A percentile compares a stretch with the other conserved stretches of the same genome.
Conservation (phyloP, 2,113 vertebrate species). For the Passerina amoena region DNA sequence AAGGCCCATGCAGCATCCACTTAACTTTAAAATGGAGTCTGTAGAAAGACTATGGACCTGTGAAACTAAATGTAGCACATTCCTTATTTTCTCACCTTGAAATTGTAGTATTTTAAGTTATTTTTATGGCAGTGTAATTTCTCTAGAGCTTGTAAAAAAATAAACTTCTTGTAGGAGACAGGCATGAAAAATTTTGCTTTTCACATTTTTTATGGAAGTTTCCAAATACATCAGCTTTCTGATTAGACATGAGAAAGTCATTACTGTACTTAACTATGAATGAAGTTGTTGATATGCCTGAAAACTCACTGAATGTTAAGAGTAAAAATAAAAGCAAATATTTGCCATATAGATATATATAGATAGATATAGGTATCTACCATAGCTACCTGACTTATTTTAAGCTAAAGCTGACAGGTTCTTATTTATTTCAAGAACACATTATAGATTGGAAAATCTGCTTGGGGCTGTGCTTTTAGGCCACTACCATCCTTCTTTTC, state of each 20-base stretch:
- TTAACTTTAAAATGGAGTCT: neutral
- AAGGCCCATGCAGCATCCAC: neutral
- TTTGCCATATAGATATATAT: neutral
- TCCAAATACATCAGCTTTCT: neutral
- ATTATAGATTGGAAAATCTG: neutral
- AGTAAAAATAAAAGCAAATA: neutral
- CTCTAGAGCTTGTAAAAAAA: neutral
- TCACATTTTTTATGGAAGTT: neutral
- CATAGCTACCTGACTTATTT: neutral
- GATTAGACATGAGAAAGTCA: neutral
- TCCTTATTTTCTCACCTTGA: neutral
- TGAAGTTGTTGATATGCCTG: neutral
- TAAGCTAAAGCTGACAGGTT: neutral
- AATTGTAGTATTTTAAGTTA: neutral
- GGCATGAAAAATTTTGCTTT: neutral
- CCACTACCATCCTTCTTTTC: neutral
- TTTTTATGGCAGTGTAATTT: neutral
- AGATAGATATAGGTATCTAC: too few relatives aligned
- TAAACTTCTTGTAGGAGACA: neutral
- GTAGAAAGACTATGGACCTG: neutral
- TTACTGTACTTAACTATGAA: neutral
- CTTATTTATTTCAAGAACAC: neutral
- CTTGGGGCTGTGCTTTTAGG: neutral
- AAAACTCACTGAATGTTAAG: neutral
- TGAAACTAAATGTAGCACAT: neutral